Evolutionary conservation across 2,888 invertebrate species (phyloP), one percentile per base, ranked within the genome.

Genomic region (Coecobrya sp.): DNA sequence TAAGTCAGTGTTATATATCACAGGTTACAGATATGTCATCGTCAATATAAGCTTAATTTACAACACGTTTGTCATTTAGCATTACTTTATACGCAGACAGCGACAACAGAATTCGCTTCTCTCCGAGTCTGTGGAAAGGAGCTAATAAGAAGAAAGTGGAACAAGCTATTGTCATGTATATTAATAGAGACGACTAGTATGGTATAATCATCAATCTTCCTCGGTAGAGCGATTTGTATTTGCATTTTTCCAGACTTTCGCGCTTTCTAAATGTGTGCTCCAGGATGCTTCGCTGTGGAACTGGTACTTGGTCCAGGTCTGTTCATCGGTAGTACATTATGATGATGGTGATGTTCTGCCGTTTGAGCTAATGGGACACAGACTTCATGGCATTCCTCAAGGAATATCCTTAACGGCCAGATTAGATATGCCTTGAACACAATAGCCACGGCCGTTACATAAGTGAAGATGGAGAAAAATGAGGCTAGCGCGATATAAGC

Each of bases 351-450:
- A 59, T 82, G 62, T n/a, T 59, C 59, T 13, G 22, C 55, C 5
- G 87, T 27, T 10, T 82, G 88, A 19, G 88, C 92, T 27, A 92
- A 68, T 8, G 92, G 92, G 13, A 92, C 88, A 25, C 88, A 87
- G 3, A 82, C 65, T 22, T 92, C 92, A 42, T 82, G 70, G 87
- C 82, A 87, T 45, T 92, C 92, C 55, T 92, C 92, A 79, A 92
- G 62, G 22, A 92, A 92, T 45, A 92, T 76, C 19, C 36, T 84
- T 13, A 92, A 45, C 22, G 92, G 92, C 92, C 92, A 92, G 25
- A 92, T 36, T 30, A 92, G 92, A 68, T 88, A 92, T 49, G 30
- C 52, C 25, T 92, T 92, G 30, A 92, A 88, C 13, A 88, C 45
- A n/a, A 92, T 22, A 22, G 87, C 88, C 13, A 22, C 13, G 10